Evolutionary conservation across 2,888 invertebrate genomes (phyloP), one percentile per base, ranked within the genome.

Genomic region (Osedax fenrisi): DNA sequence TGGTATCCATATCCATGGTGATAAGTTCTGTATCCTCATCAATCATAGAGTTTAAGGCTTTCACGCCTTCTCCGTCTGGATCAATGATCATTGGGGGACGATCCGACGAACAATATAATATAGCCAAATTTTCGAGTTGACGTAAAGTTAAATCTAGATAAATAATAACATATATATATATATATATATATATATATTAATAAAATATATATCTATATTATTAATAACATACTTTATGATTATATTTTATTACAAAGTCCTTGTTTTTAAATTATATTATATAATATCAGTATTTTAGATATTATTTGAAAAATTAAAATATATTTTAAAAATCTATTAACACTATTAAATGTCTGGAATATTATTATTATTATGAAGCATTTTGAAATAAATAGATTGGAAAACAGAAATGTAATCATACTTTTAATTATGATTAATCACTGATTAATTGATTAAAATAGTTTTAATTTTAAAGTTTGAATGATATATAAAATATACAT

Each of bases 101-200:
- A 76, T 84, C 82, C 82, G 82, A 82, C 1, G 83, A 82, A 0
- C 82, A 80, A 59, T 80, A 79, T 69, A 84, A 69, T 26, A 84
- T 82, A 26, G 84, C 83, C 22, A 83, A 82, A 80, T 84, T 84
- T 78, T 83, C 83, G 73, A 84, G 80, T 78, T 83, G 82, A 3
- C 81, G 76, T 0, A 80, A 80, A 13, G 81, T 81, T 77, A 83
- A 81, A 74, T 83, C 84, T 84, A 77, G 21, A 64, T 13, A 56
- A 56, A 56, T 56, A n/a, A 56, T 17, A 56, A 56, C n/a, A 13
- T 56, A n/a, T 17, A 13, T 56, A 17, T 56, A 56, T n/a, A 13
- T 17, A 17, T 56, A 56, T 56, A 13, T 56, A n/a, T 56, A n/a
- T 56, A n/a, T 56, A 56, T 17, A n/a, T 56, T 56, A 56, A 56